Evolutionary conservation across 2,113 vertebrate species (phyloP), one percentile per base, ranked within the genome.

Genomic region (Pimephales promelas): DNA sequence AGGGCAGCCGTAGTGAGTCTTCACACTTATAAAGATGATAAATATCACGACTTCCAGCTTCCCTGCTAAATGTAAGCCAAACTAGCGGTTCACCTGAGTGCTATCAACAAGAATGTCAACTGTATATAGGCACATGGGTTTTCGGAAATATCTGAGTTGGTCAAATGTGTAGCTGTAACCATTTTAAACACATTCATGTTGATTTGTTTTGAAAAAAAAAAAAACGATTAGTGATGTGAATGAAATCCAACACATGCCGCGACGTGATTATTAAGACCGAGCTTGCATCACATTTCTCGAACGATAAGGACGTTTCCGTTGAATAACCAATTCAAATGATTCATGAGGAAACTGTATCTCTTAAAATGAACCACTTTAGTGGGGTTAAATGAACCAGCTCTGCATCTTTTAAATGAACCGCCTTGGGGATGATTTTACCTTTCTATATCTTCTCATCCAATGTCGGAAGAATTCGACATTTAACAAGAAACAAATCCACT

Each of bases 11-110:
- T 66, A 83, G 81, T 13, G 62, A 78, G 52, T 77, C 76, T 64
- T 49, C 62, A 59, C 66, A 82, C 81, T 83, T 87, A 85, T 80
- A 79, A 68, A 74, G 75, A 87, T 74, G 52, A 77, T 70, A 85
- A 83, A 85, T 85, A 72, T 82, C 72, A 85, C 2, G 49, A 52
- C 26, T 0, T 18, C 1, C 2, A 8, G 59, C 59, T 28, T 66
- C 78, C 59, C 40, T 49, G 61, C 61, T 66, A 64, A 47, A 79
- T 18, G 26, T 43, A 49, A 79, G 10, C 78, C 31, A 64, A 79
- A 66, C 59, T 79, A 79, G 34, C 24, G 24, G 40, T 79, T 79
- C 64, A 61, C 56, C n/a, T 3, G 11, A 43, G n/a, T 62, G 57
- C 40, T 13, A 26, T 28, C 56, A 24, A 28, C 36, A 18, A 28